Evolutionary conservation across 2,888 invertebrate genomes (phyloP), one percentile per base, ranked within the genome.

Genomic region (Drosophila mettleri): DNA sequence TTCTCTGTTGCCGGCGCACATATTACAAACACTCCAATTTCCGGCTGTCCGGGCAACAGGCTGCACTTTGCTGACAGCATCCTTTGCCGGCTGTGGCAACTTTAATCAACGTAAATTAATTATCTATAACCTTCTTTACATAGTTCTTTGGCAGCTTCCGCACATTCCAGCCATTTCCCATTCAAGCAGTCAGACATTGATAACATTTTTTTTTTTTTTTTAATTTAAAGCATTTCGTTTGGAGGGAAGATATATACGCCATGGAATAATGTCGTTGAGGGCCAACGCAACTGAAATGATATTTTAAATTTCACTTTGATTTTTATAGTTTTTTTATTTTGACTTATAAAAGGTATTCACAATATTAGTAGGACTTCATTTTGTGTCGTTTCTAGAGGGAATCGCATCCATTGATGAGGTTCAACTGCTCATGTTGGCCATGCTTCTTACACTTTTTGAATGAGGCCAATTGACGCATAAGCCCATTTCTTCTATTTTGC

Each of bases 81-180:
- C 24, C 41, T 59, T 43, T 33, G 48, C 38, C 33, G 54, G 52
- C 51, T 78, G 76, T 73, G 76, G 66, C 78, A 78, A 73, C 78
- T 86, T 73, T 78, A 86, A 86, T 83, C 80, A 84, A 80, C 69
- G 84, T 77, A 78, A 84, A 86, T 86, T 83, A 83, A 84, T 84
- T 83, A 86, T 78, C 80, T 58, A 67, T 69, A 66, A 67, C 54
- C 79, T 67, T 58, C 59, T 43, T 64, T 52, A 60, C 62, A 46
- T 36, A 55, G 31, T 61, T 36, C 38, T 39, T 41, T 45, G 27
- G 18, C 38, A 41, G 34, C 62, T 67, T 60, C 43, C 60, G 51
- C 27, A 27, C 18, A 18, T 64, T 27, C 27, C 12, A 24, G 54
- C 45, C 54, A 31, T 57, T 59, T 74, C 41, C 46, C 48, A 60